phyloP scores from a whole-genome alignment of 2,888 invertebrate genomes.

The Drosophila parthenogenetica region DNA sequence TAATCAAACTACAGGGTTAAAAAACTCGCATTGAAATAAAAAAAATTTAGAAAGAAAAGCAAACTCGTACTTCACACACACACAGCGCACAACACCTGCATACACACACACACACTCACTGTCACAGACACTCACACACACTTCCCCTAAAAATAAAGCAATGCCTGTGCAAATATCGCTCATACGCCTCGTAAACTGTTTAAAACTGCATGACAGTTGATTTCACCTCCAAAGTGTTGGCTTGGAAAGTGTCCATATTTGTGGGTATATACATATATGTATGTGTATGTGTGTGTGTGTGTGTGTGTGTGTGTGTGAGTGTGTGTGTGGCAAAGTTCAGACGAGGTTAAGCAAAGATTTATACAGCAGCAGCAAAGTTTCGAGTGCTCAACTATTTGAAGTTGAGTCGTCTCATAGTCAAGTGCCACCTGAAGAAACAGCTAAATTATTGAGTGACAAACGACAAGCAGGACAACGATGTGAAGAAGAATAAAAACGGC shows the following conservation, averaged over 20 bases:
- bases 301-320: constrained; percentile 3
- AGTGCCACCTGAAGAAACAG: constrained; percentile 49
- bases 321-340: constrained; percentile 62
- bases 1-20: not conserved
- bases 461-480: constrained; percentile 5
- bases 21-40: constrained; percentile 9
- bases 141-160: constrained; percentile 36
- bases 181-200: constrained; percentile 78
- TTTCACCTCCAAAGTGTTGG: constrained; percentile 64
- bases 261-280: not conserved
- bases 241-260: constrained; percentile 40
- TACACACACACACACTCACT: constrained; percentile 4
- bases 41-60: constrained; percentile 19
- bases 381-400: constrained; percentile 52
- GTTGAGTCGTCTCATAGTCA: constrained; percentile 61
- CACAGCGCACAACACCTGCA: not conserved
- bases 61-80: constrained; percentile 11
- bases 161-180: constrained; percentile 66
- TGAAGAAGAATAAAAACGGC: not conserved
- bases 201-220: constrained; percentile 77
- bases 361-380: constrained; percentile 51
- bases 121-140: not conserved
- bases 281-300: no score
- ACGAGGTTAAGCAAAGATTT: constrained; percentile 69
- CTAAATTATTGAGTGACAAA: constrained; percentile 71